Conservation (phyloP, 2,113 vertebrate species). For the Percina caprodes region DNA sequence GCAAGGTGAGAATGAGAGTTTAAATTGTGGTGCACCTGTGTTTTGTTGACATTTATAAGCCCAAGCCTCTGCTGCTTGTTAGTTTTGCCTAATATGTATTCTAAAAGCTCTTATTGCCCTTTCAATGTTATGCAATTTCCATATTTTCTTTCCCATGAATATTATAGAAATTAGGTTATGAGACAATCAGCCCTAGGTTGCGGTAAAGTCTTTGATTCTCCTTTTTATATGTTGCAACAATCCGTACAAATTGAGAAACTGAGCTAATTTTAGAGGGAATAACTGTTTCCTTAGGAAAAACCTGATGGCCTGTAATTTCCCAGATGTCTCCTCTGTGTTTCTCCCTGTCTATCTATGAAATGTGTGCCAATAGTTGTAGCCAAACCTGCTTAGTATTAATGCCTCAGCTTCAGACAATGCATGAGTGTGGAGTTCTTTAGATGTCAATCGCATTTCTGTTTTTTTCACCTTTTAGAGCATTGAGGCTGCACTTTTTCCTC, state of each 20-base stretch:
- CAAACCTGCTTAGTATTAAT: conserved; percentile 4
- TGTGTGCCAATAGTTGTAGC: conserved; percentile 25
- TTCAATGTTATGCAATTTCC: conserved; percentile 53
- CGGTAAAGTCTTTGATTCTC: conserved; percentile 32
- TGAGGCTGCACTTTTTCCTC: conserved; percentile 45
- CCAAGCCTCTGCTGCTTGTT: conserved; percentile 43
- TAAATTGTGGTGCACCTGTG: conserved; percentile 64
- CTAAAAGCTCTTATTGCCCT: conserved; percentile 50
- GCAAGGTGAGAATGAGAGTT: conserved; percentile 24
- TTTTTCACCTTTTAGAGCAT: conserved; percentile 25
- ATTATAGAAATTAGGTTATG: conserved; percentile 60
- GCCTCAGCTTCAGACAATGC: background rate
- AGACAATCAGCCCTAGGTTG: conserved; percentile 34
- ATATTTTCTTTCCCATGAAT: conserved; percentile 68
- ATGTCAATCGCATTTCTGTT: conserved; percentile 31
- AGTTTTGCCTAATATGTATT: conserved; percentile 53
- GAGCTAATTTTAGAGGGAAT: conserved; percentile 34
- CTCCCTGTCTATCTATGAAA: background rate
- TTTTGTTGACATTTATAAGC: conserved; percentile 54
- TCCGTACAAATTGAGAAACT: conserved; percentile 34
- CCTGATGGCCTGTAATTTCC: conserved; percentile 34
- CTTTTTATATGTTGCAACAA: conserved; percentile 33
- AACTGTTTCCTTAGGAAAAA: conserved; percentile 21
- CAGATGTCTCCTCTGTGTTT: conserved; percentile 37
- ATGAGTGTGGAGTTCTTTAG: background rate